Evolutionary conservation across 1,140 invertebrate species (phyloP), one percentile per base, ranked within the genome.

Genomic region (Drosophila kepulauana): DNA sequence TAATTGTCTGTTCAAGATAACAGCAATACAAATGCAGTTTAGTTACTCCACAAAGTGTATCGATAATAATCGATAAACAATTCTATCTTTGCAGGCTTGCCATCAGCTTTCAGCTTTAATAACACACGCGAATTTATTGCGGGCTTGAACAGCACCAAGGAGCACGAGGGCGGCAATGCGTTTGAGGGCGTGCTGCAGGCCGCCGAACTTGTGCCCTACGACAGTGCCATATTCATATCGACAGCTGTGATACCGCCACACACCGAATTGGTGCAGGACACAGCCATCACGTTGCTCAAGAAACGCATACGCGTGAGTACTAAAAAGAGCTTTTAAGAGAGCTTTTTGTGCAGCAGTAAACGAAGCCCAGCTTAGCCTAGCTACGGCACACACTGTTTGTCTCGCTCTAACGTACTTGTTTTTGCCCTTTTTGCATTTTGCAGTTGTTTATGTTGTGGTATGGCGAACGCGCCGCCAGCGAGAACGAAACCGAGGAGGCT

Each of bases 201-300:
- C 6, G 92, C 93, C 0, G 93, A 94, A 57, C 79, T 94, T 33
- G 93, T 95, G 38, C 94, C 94, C 1, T 95, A 94, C 66, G 94
- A 95, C 82, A 94, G 94, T 78, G 94, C 94, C 0, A 92, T 94
- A 0, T 94, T 95, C 80, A 91, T 94, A 7, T 92, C 94, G 8
- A 94, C 94, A 0, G 93, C 94, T 61, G 80, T 88, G 30, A 87
- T 93, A 25, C 84, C 94, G 56, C 92, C 92, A 1, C 93, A 94
- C 56, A 92, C 92, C 3, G 93, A 94, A 69, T 74, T 93, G 13
- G 87, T 94, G 15, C 93, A 94, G 16, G 76, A 94, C 58, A 93
- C 94, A 11, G 78, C 94, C 45, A 93, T 94, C 41, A 94, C 93
- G 1, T 75, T 94, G 52, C 92, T 94, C 0, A 94, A 94, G 78